Conservation (phyloP, 2,797 vertebrate species). For the Novumbra hubbsi region DNA sequence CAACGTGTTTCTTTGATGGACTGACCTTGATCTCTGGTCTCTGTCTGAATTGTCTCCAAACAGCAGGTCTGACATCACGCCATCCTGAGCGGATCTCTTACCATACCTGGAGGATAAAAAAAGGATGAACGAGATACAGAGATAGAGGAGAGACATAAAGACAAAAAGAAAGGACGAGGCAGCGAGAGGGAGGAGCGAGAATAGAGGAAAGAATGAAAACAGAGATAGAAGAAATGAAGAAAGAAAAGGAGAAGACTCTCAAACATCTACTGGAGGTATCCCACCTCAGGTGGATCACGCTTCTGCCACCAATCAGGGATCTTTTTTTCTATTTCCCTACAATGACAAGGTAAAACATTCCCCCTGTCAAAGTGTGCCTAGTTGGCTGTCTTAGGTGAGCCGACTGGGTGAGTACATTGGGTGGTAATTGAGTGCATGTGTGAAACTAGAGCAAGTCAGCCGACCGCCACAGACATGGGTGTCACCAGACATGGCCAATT, state of each 20-base stretch:
- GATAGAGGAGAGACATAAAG: neutral
- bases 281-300: neutral
- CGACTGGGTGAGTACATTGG: neutral
- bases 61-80: slow-evolving; percentile 71
- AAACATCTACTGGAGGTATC: neutral
- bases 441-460: neutral
- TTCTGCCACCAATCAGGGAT: neutral
- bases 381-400: neutral
- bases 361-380: neutral
- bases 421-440: neutral
- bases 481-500: neutral
- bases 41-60: slow-evolving; percentile 71
- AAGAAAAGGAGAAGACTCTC: neutral
- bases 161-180: too few relatives aligned
- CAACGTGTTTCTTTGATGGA: neutral
- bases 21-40: slow-evolving; percentile 78
- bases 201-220: neutral
- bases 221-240: neutral
- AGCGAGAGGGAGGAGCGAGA: too few relatives aligned
- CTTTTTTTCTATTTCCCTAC: too few relatives aligned
- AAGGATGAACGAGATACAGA: neutral
- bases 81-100: slow-evolving; percentile 78
- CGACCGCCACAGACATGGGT: neutral
- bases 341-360: neutral
- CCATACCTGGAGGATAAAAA: slow-evolving; percentile 73